phyloP scores from a whole-genome alignment of 2,888 invertebrate species.

The Himalopsyche japonica region DNA sequence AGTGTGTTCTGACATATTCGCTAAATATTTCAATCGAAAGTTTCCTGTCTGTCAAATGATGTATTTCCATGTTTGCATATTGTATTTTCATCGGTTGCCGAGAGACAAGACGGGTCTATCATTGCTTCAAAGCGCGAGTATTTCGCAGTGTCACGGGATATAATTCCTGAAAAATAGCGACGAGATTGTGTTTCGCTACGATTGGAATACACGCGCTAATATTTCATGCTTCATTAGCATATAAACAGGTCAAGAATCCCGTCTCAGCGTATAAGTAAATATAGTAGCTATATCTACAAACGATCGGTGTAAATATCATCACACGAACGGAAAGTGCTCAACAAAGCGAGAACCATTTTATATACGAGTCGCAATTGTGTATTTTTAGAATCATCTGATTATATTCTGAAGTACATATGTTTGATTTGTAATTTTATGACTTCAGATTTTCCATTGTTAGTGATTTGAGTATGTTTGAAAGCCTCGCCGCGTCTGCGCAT shows the following conservation, averaged over 20 bases:
- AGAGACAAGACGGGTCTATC: neutral
- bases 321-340: neutral
- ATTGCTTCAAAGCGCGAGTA: neutral
- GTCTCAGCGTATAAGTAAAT: constrained; percentile 6
- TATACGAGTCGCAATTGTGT: neutral
- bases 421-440: neutral
- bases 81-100: neutral
- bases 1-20: neutral
- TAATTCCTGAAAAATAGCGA: neutral
- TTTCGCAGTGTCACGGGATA: neutral
- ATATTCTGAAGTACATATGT: neutral
- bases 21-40: neutral
- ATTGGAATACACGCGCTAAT: neutral
- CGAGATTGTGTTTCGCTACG: neutral
- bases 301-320: neutral
- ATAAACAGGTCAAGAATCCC: constrained; percentile 14
- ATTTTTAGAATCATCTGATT: neutral
- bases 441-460: neutral
- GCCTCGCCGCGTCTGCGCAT: neutral
- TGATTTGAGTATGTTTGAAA: neutral
- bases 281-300: neutral
- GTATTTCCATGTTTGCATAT: neutral
- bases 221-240: neutral
- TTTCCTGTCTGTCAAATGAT: neutral
- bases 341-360: neutral